Evolutionary conservation across 2,888 invertebrate genomes (phyloP), one percentile per base, ranked within the genome.

Genomic region (Hydrotaea diabolus): DNA sequence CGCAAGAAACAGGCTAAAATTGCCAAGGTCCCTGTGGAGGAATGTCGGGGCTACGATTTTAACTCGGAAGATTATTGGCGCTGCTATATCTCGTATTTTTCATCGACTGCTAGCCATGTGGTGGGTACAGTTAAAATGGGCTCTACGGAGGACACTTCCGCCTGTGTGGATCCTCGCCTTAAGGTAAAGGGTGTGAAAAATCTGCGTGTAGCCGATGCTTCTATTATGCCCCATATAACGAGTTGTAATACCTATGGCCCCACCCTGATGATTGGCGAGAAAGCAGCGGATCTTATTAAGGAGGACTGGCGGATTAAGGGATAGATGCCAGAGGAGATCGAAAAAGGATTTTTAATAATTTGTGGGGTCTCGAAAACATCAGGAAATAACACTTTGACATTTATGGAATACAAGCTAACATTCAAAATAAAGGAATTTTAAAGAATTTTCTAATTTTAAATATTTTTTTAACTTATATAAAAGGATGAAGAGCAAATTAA

Each of bases 191-290:
- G 95, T 0, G 93, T 96, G 0, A 90, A 93, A 19, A 94, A 94
- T 13, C 91, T 96, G 0, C 93, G 96, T 53, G 95, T 96, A 0
- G 94, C 94, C 0, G 96, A 96, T 90, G 96, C 96, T 0, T 96
- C 96, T 77, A 94, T 97, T 62, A 97, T 97, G 96, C 97, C 96
- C 0, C 93, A 91, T 0, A 94, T 96, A 72, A 93, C 95, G 0
- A 96, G 96, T 88, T 96, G 95, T 7, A 97, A 97, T 91, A 96
- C 96, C 0, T 97, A 97, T 90, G 97, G 96, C 0, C 96, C 97
- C 0, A 94, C 95, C 0, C 95, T 97, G 13, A 97, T 97, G 97
- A 96, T 97, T 77, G 97, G 95, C 0, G 97, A 97, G 89, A 96
- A 96, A 87, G 96, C 94, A 0, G 94, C 96, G 0, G 96, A 97